Base-by-base conservation (phyloP, 2,888 invertebrate genomes). In the Platerodrilus igneus region DNA sequence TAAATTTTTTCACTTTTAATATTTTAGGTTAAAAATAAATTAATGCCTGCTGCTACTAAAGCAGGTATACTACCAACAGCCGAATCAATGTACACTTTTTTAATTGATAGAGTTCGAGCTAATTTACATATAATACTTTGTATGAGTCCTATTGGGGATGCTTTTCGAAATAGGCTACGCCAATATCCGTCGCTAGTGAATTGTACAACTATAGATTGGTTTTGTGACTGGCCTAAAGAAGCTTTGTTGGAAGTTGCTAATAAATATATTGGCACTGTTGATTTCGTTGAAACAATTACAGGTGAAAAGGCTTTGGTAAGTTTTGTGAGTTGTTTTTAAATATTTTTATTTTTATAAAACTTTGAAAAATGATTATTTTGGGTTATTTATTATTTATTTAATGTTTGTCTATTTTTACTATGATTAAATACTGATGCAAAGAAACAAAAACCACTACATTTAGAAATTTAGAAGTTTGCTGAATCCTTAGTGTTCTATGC, bases 171-270 rank as follows among this genome's bases (percentile, higher is more conserved):
- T 57, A 79, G 88, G 37, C 77, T 92, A 53, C 79, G 91, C 6
- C 89, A 89, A 65, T 93, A 89, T 68, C 92, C 93, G 1, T 84
- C 89, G 0, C 70, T 93, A 38, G 83, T 92, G 25, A 91, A 89
- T 70, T 82, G 85, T 49, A 87, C 89, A 1, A 89, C 90, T 0
- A 88, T 90, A 13, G 88, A 92, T 67, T 92, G 90, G 90, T 89
- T 91, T 69, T 76, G 81, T 58, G 83, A 86, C 57, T 93, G 92
- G 92, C 90, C 92, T 1, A 78, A 80, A 42, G 86, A 88, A 61
- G 91, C 92, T 19, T 72, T 93, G 37, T 71, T 92, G n/a, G 90
- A 91, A 69, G 90, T 93, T 5, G 90, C 91, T 7, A 79, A 83
- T 62, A 85, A 84, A 68, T 91, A 86, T 65, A 73, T 92, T 21